These are phyloP conservation scores for Temnothorax rugatulus DNA, from an alignment of 2,888 invertebrate species.

Conservation along the genomic window DNA sequence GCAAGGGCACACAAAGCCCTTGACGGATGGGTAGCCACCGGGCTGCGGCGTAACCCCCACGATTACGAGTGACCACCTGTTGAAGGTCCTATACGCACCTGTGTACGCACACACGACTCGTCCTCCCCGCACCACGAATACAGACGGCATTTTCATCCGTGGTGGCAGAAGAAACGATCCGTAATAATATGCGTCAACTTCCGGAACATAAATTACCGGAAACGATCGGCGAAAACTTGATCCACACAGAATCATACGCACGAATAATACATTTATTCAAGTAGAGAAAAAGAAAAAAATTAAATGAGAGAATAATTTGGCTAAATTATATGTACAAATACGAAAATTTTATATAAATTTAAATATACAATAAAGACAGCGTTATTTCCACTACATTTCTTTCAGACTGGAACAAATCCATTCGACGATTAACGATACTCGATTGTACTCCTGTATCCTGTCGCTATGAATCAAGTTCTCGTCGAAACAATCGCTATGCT, in stretches of 20 bases:
- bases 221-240: background rate
- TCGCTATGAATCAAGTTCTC: constrained; percentile 4
- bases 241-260: background rate
- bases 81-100: constrained; percentile 84
- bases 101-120: constrained; percentile 81
- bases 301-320: background rate
- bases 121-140: constrained; percentile 54
- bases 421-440: constrained; percentile 15
- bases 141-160: constrained; percentile 70
- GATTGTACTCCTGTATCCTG: constrained; percentile 10
- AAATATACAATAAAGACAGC: background rate
- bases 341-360: background rate
- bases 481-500: constrained; percentile 28
- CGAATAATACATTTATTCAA: background rate
- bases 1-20: constrained; percentile 83
- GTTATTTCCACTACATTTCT: background rate
- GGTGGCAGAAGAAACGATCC: constrained; percentile 71
- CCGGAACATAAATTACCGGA: background rate
- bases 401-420: background rate
- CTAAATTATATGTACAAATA: background rate
- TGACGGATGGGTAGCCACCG: constrained; percentile 85
- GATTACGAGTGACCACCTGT: constrained; percentile 85
- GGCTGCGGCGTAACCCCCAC: constrained; percentile 80
- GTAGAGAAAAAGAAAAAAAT: background rate
- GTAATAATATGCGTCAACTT: constrained; percentile 66